These are phyloP conservation scores for Ephestia elutella DNA, from an alignment of 1,140 invertebrate genomes.

Conservation along the genomic window DNA sequence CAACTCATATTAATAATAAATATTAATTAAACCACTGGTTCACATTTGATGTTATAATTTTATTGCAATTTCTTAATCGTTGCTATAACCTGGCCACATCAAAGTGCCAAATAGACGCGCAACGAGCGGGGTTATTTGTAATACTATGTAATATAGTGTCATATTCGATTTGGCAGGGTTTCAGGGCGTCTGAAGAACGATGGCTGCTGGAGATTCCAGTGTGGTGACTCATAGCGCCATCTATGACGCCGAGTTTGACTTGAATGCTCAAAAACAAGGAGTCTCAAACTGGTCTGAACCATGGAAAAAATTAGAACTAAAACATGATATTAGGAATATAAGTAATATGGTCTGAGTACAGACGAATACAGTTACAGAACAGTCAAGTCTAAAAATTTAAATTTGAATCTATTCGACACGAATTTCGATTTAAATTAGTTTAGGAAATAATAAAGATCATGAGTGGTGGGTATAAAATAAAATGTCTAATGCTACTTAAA, in stretches of 20 bases:
- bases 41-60: not conserved
- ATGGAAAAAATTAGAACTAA: too few relatives aligned
- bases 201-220: not conserved
- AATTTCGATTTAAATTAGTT: too few relatives aligned
- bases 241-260: not conserved
- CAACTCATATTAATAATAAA: not conserved
- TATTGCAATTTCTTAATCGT: not conserved
- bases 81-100: not conserved
- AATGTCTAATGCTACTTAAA: too few relatives aligned
- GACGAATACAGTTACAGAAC: too few relatives aligned
- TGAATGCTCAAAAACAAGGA: too few relatives aligned
- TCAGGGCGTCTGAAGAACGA: constrained; percentile 8
- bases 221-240: constrained; percentile 4
- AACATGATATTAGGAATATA: too few relatives aligned
- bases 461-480: too few relatives aligned
- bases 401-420: too few relatives aligned
- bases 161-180: constrained; percentile 7
- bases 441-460: too few relatives aligned
- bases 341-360: too few relatives aligned
- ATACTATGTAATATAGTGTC: constrained; percentile 9
- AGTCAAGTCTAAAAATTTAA: too few relatives aligned
- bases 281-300: too few relatives aligned
- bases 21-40: not conserved
- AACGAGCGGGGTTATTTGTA: not conserved
- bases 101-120: not conserved